Evolutionary conservation across 2,888 invertebrate genomes (phyloP).

Genomic region (Epinotia nisella): DNA sequence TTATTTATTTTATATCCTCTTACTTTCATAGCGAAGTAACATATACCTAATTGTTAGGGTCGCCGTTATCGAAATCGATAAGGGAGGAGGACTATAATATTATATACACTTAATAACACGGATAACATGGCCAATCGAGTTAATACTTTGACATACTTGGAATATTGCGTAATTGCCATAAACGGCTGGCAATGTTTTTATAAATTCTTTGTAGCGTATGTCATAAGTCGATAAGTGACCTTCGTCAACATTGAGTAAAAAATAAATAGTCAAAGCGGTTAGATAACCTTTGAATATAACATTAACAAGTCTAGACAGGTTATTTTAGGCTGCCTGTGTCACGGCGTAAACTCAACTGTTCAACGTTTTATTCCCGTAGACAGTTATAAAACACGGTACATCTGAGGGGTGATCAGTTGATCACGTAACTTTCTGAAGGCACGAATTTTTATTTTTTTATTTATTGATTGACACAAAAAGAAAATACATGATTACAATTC

Average conservation of each 20-base stretch:
- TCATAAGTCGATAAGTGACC: conserved; percentile 13
- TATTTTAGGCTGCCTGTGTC: conserved; percentile 15
- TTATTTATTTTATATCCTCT: too few relatives aligned
- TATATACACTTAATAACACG: too few relatives aligned
- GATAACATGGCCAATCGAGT: not conserved
- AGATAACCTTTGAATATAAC: conserved; percentile 11
- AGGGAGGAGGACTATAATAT: too few relatives aligned
- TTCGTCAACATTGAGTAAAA: conserved; percentile 4
- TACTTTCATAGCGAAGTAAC: too few relatives aligned
- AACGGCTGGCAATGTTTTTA: conserved; percentile 9
- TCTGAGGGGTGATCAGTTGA: too few relatives aligned
- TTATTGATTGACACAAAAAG: too few relatives aligned
- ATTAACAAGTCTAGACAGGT: conserved; percentile 26
- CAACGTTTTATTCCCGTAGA: not conserved
- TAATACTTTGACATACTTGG: not conserved
- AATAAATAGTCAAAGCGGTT: conserved; percentile 20
- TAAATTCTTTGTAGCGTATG: conserved; percentile 17
- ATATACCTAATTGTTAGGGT: too few relatives aligned
- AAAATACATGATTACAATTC: too few relatives aligned
- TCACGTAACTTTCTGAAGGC: too few relatives aligned
- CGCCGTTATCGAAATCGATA: too few relatives aligned
- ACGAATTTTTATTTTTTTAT: too few relatives aligned
- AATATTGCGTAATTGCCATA: conserved; percentile 4
- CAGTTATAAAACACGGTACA: not conserved
- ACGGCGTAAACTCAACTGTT: not conserved